Evolutionary conservation across 2,888 invertebrate species (phyloP).

Genomic region (Trachelus tabidus): DNA sequence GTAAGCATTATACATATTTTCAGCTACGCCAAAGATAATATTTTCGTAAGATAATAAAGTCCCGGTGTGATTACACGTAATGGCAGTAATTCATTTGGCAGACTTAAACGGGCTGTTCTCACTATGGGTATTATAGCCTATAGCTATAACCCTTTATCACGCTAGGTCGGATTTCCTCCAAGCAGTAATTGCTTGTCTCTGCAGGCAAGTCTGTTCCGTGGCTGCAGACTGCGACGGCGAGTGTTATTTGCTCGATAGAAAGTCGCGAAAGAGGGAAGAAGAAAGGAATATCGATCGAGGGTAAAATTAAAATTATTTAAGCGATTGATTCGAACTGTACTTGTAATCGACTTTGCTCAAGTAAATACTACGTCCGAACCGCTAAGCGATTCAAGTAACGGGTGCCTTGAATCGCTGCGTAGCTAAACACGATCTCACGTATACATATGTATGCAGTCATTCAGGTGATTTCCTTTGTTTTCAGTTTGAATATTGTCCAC

Average conservation of each 20-base stretch:
- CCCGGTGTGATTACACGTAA: neutral
- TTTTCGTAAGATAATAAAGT: neutral
- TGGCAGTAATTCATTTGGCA: neutral
- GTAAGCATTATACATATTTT: neutral
- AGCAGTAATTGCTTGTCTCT: neutral
- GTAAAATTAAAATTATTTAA: neutral
- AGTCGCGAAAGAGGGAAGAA: neutral
- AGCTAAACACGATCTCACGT: too few species aligned
- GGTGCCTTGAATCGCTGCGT: neutral
- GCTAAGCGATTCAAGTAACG: neutral
- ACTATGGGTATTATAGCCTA: neutral
- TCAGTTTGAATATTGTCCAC: neutral
- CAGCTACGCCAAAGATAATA: neutral
- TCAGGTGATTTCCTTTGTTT: neutral
- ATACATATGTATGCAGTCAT: neutral
- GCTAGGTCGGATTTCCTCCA: neutral
- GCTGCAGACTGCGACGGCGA: neutral
- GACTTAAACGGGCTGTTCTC: neutral
- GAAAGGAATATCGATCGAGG: neutral
- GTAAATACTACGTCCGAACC: neutral
- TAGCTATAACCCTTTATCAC: neutral
- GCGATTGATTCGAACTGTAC: neutral
- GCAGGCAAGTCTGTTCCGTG: neutral
- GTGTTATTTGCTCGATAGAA: neutral
- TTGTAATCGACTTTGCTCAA: neutral